Percentiles rank a stretch among this genome's conserved stretches.
Conservation (phyloP, 2,113 vertebrate species). For the Podarcis raffonei region DNA sequence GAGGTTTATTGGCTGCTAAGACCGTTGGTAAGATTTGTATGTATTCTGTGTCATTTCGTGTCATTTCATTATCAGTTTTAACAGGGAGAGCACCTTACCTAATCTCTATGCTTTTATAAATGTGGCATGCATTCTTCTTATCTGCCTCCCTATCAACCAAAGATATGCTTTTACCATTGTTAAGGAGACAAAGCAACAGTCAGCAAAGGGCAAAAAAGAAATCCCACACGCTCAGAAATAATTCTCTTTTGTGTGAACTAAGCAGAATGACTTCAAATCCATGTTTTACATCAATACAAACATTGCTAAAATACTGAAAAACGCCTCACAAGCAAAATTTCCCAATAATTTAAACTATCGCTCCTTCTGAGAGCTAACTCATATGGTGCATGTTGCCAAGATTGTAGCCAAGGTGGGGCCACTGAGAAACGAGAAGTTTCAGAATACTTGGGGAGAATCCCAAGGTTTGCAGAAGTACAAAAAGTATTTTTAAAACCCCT, state of each 20-base stretch:
- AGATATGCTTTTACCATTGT: not conserved
- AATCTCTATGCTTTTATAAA: not conserved
- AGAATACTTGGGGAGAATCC: not conserved
- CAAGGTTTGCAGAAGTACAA: not conserved
- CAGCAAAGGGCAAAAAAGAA: not conserved
- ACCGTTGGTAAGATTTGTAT: not conserved
- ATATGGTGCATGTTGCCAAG: not conserved
- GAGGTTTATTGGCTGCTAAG: not conserved
- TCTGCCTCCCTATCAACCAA: not conserved
- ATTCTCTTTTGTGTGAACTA: not conserved
- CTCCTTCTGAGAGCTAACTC: not conserved
- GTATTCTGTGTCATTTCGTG: not conserved
- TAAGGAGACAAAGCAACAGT: not conserved
- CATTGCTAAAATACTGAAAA: not conserved
- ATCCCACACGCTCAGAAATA: not conserved
- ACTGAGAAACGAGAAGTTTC: not conserved
- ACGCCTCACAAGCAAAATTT: not conserved
- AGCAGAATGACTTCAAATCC: not conserved
- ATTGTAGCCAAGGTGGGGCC: not conserved
- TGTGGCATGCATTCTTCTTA: not conserved
- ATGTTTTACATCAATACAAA: not conserved
- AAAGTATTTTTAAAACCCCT: not conserved
- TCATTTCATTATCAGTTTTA: not conserved
- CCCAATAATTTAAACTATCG: not conserved
- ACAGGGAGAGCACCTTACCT: not conserved